Evolutionary conservation across 1,140 invertebrate genomes (phyloP).

Genomic region (Pseudachorutes palmiensis): DNA sequence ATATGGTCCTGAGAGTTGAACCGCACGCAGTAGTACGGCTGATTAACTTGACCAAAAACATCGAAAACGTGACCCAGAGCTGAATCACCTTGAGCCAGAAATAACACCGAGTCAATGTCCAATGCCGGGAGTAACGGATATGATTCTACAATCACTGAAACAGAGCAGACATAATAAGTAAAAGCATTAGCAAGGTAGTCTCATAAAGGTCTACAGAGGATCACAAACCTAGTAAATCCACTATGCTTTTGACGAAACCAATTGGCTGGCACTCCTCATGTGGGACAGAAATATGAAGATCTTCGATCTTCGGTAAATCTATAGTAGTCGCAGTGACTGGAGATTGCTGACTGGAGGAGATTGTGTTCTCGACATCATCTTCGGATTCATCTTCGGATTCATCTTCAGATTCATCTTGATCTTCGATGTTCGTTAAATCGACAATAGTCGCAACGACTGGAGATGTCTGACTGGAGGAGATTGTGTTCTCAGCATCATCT

Average conservation of each 20-base stretch:
- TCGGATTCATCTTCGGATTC: neutral
- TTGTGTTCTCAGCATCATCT: no score
- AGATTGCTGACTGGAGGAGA: no score
- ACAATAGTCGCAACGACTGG: no score
- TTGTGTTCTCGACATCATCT: neutral
- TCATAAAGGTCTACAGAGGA: conserved; percentile 10
- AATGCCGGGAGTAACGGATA: conserved; percentile 60
- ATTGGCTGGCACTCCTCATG: conserved; percentile 64
- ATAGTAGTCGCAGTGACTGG: no score
- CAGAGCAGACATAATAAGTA: no score
- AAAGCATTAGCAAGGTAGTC: no score
- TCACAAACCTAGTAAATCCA: conserved; percentile 59
- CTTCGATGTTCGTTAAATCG: no score
- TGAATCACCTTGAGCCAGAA: conserved; percentile 61
- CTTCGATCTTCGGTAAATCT: conserved; percentile 73
- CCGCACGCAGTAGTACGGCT: conserved; percentile 70
- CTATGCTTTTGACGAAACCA: conserved; percentile 61
- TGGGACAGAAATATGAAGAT: conserved; percentile 67
- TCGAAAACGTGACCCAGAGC: conserved; percentile 76
- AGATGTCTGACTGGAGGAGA: no score
- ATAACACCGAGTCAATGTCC: conserved; percentile 75
- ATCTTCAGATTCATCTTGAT: neutral
- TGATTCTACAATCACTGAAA: conserved; percentile 63
- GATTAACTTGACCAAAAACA: conserved; percentile 70
- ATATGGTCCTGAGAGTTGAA: conserved; percentile 73